Evolutionary conservation across 2,113 vertebrate genomes (phyloP), one percentile per base, ranked within the genome.

Genomic region (Buteo buteo): DNA sequence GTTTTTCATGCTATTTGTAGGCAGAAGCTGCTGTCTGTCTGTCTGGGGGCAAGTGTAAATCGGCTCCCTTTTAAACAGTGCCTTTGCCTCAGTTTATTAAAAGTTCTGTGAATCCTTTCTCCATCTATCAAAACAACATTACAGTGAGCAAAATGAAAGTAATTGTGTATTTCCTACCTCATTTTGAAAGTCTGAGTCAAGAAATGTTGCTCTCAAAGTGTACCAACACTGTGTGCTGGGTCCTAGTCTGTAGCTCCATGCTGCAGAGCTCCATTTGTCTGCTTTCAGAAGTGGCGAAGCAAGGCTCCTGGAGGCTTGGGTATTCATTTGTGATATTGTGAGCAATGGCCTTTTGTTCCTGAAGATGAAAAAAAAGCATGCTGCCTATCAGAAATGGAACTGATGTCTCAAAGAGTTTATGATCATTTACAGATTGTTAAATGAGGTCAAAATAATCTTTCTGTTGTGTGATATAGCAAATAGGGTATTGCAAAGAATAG

Each of bases 301-400:
- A 24, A 50, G 25, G 55, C 31, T 65, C 24, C n/a, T 38, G 62
- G n/a, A 54, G 67, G 26, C 40, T 59, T 36, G 38, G 9, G 17
- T 14, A 2, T 40, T 62, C 20, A 0, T 10, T 22, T 25, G 12
- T 9, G 55, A 16, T 20, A 9, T 13, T 22, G 28, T 0, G 1
- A 67, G 54, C 47, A 36, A 9, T 24, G 45, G 13, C 3, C 5
- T 42, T 82, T 59, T 61, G 40, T 61, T 87, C 50, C 31, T 50
- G 28, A 64, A 55, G 86, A 58, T 11, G 14, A 74, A 31, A 10
- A 34, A 22, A 79, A 62, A 61, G 22, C 40, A 18, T 9, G 16
- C 22, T 34, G 31, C 58, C 70, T 25, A 7, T 77, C 38, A 38
- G 61, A 80, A 69, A 34, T 16, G 8, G 67, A 76, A 40, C 61